A percentile compares a stretch with the other conserved stretches of the same genome.
Evolutionary conservation across 2,797 vertebrate genomes (phyloP).

Genomic region (Xenops minutus): DNA sequence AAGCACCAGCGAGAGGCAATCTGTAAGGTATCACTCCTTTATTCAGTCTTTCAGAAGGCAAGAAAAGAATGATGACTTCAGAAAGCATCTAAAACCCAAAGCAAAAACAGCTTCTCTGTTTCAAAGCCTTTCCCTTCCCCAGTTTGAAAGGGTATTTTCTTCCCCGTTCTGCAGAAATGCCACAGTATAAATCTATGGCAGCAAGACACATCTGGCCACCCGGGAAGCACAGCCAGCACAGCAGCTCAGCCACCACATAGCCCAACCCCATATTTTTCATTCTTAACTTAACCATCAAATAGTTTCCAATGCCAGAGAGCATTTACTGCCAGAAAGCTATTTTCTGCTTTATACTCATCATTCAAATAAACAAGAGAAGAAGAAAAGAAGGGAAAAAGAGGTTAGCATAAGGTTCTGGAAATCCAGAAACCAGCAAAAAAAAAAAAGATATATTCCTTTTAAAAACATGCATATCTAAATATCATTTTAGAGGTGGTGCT

Average conservation of each 20-base stretch:
- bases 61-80: background rate
- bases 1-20: background rate
- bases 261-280: slow-evolving; percentile 26
- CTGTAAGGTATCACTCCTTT: background rate
- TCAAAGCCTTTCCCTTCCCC: background rate
- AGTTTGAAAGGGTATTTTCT: background rate
- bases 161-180: background rate
- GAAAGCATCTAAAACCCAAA: background rate
- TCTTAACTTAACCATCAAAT: slow-evolving; percentile 47
- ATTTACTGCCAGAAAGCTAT: slow-evolving; percentile 11
- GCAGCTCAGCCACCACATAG: slow-evolving; percentile 13
- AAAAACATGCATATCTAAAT: background rate
- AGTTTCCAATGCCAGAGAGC: background rate
- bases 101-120: background rate
- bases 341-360: background rate
- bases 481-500: background rate
- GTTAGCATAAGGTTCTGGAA: background rate
- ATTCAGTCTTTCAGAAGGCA: background rate
- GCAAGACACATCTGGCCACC: background rate
- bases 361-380: background rate
- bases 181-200: background rate
- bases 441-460: fast-evolving
- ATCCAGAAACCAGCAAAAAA: background rate
- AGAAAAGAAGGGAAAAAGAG: background rate
- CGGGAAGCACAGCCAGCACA: background rate